Conservation (phyloP, 2,113 vertebrate species). For the Pachypanchax playfairii region DNA sequence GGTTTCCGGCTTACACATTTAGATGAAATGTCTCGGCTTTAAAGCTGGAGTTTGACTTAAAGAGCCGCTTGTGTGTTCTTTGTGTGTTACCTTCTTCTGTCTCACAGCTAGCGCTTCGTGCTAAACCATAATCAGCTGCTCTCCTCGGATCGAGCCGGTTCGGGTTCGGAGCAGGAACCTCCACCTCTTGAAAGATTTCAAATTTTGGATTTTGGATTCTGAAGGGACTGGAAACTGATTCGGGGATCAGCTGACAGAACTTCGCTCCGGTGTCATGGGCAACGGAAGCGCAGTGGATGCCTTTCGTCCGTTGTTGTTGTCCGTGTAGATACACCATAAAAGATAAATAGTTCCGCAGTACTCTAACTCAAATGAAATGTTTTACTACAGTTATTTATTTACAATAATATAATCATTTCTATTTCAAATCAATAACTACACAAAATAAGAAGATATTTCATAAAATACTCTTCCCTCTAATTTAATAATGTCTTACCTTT, state of each 20-base stretch:
- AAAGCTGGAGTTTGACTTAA: neutral
- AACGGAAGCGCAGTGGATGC: slow-evolving; percentile 64
- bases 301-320: slow-evolving; percentile 42
- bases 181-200: neutral
- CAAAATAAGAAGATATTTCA: too few relatives aligned
- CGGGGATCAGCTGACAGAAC: slow-evolving; percentile 69
- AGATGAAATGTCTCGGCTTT: neutral
- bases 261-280: slow-evolving; percentile 66
- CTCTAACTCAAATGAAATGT: rapidly evolving
- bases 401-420: too few relatives aligned
- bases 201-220: neutral
- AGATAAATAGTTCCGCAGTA: slow-evolving; percentile 46
- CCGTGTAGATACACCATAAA: slow-evolving; percentile 41
- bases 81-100: slow-evolving; percentile 67
- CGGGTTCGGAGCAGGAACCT: neutral
- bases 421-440: too few relatives aligned
- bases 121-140: slow-evolving; percentile 73
- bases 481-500: too few relatives aligned
- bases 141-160: slow-evolving; percentile 25
- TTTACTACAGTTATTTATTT: too few relatives aligned
- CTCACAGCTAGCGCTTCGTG: slow-evolving; percentile 61
- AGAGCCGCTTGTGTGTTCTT: slow-evolving; percentile 9
- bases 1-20: neutral
- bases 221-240: slow-evolving; percentile 28
- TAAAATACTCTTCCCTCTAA: too few relatives aligned